Percentiles rank a stretch among this genome's conserved stretches.
These are phyloP conservation scores for Helicolenus hilgendorfi DNA, from an alignment of 2,797 vertebrate species.

Conservation along the genomic window DNA sequence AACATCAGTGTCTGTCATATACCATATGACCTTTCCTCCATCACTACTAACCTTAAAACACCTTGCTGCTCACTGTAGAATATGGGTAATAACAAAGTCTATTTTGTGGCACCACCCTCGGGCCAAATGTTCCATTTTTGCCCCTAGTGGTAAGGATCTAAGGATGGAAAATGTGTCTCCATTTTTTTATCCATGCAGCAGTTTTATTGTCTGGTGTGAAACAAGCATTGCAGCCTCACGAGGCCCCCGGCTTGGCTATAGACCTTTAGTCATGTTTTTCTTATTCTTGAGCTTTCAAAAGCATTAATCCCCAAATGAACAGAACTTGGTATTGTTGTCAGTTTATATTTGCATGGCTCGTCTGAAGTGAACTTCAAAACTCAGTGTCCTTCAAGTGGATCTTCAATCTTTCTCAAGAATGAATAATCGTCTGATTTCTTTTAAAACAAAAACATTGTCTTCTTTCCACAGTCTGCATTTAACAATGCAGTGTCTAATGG, in stretches of 20 bases:
- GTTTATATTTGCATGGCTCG: not conserved
- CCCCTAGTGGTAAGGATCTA: not conserved
- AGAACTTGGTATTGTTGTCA: not conserved
- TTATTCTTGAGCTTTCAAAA: not conserved
- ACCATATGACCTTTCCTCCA: not conserved
- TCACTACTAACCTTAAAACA: not conserved
- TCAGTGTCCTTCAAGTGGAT: not conserved
- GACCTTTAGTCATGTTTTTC: not conserved
- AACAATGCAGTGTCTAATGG: not conserved
- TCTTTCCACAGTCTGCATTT: not conserved
- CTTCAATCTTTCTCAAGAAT: not conserved
- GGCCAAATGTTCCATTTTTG: not conserved
- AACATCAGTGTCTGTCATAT: not conserved
- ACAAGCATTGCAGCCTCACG: not conserved
- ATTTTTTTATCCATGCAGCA: not conserved
- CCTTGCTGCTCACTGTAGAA: not conserved
- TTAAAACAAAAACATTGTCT: not conserved
- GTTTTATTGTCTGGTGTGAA: slow-evolving; percentile 10
- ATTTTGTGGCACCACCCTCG: slow-evolving; percentile 18
- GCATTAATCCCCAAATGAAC: not conserved
- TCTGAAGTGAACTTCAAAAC: slow-evolving; percentile 14
- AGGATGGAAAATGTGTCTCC: not conserved
- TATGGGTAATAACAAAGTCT: not conserved
- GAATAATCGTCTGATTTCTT: not conserved
- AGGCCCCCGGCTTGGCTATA: not conserved